A percentile compares a stretch with the other conserved stretches of the same genome.
phyloP scores from a whole-genome alignment of 2,797 vertebrate species.

The Periparus ater region DNA sequence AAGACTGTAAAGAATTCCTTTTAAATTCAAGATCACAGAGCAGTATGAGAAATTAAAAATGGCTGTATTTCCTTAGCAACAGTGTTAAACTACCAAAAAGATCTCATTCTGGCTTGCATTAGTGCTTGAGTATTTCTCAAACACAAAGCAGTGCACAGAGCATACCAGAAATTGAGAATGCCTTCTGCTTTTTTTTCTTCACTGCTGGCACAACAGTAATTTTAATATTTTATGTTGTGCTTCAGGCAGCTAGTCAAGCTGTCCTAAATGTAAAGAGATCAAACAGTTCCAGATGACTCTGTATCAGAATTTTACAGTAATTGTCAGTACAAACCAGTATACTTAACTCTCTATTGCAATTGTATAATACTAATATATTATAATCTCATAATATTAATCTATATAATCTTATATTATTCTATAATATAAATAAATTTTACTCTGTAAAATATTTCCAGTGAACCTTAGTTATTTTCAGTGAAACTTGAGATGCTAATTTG shows the following conservation, averaged over 20 bases:
- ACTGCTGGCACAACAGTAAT: fast-evolving
- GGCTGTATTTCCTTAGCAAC: not conserved
- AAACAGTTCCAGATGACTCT: not conserved
- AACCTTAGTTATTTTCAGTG: not conserved
- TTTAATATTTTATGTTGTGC: not conserved
- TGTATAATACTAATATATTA: not conserved
- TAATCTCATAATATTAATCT: not conserved
- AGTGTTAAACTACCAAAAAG: not conserved
- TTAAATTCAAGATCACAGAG: not conserved
- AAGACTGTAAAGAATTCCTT: not conserved
- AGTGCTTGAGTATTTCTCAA: not conserved
- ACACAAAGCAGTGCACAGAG: not conserved
- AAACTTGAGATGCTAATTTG: not conserved
- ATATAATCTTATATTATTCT: not conserved
- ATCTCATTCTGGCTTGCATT: not conserved
- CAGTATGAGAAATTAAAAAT: not conserved
- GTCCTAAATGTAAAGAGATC: not conserved
- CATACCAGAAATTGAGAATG: not conserved
- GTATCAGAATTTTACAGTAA: not conserved
- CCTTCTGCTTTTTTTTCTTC: not conserved
- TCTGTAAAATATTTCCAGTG: not conserved
- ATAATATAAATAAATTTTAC: not conserved
- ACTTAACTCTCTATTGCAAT: not conserved
- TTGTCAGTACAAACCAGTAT: not conserved
- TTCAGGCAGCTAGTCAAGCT: not conserved